Percentiles rank a stretch among this genome's conserved stretches.
Conservation (phyloP, 53 echinoderm and acorn worm genomes). For the Paracentrotus lividus region DNA sequence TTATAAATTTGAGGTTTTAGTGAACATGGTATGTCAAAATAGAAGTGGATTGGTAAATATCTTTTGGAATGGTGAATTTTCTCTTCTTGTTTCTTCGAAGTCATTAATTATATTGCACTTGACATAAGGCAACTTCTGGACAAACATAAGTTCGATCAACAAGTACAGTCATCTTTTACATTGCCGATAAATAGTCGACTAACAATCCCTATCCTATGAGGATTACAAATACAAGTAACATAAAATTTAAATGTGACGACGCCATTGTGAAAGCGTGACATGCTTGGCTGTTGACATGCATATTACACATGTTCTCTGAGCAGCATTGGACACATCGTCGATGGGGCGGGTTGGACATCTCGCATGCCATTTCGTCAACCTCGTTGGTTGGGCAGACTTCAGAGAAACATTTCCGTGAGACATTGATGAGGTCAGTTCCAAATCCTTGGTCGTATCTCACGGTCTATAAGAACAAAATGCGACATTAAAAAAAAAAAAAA, state of each 20-base stretch:
- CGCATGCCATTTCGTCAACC: constrained; percentile 29
- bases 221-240: background rate
- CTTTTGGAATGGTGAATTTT: no score
- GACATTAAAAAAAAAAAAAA: background rate
- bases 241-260: background rate
- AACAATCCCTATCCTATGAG: no score
- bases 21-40: no score
- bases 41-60: no score
- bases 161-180: no score
- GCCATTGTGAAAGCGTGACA: background rate
- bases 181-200: no score
- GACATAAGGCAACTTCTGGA: no score
- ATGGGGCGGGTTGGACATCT: background rate
- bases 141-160: no score
- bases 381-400: background rate
- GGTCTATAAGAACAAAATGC: constrained; percentile 1
- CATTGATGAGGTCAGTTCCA: background rate
- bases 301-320: background rate
- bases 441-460: background rate
- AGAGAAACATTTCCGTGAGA: constrained; percentile 22
- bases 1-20: no score
- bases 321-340: constrained; percentile 53
- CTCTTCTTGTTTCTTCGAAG: no score
- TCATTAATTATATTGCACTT: no score
- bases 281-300: constrained; percentile 3